Conservation (phyloP, 2,113 vertebrate species). For the Pomatorhinus ruficollis region DNA sequence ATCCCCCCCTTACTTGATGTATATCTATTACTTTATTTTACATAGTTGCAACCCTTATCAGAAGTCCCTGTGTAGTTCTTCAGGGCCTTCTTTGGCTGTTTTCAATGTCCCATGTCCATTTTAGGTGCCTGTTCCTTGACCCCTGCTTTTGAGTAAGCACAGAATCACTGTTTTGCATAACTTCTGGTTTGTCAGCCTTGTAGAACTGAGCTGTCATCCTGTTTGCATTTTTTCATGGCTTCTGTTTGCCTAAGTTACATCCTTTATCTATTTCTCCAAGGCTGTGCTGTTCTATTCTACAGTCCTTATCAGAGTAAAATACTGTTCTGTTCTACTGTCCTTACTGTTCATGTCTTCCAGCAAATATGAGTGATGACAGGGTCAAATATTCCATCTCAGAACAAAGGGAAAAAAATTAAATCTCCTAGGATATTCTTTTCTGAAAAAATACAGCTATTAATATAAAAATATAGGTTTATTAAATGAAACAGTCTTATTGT, state of each 20-base stretch:
- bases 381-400: background rate
- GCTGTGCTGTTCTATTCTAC: background rate
- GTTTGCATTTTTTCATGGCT: background rate
- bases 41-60: background rate
- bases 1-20: background rate
- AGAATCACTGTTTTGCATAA: background rate
- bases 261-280: background rate
- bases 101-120: background rate
- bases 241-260: background rate
- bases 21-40: background rate
- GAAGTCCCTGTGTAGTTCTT: background rate
- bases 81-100: background rate
- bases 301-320: background rate
- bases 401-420: background rate
- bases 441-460: background rate
- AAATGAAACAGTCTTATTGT: background rate
- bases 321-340: background rate
- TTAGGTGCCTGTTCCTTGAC: background rate
- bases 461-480: background rate
- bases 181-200: background rate
- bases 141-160: background rate
- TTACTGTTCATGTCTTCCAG: background rate
- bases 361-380: background rate
- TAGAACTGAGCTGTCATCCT: background rate
- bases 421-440: background rate